Percentiles rank a stretch among this genome's conserved stretches.
phyloP scores from a whole-genome alignment of 2,113 vertebrate species.

The Labrus mixtus region DNA sequence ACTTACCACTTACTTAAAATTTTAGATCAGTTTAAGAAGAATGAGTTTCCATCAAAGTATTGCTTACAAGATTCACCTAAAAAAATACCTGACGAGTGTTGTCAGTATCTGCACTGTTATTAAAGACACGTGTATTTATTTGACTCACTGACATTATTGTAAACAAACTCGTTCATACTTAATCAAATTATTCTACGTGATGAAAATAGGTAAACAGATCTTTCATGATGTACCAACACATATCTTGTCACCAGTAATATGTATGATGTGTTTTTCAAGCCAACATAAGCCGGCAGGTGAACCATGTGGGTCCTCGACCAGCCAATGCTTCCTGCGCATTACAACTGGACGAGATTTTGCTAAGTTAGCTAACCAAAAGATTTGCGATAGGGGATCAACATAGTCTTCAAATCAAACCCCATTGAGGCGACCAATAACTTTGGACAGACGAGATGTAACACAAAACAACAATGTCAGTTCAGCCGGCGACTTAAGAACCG shows the following conservation, averaged over 20 bases:
- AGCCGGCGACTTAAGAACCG: constrained; percentile 3
- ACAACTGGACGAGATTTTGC: constrained; percentile 61
- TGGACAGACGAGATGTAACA: neutral
- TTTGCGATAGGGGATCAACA: neutral
- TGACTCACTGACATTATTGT: neutral
- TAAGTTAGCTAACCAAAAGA: constrained; percentile 35
- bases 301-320: constrained; percentile 67
- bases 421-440: accelerated
- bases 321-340: constrained; percentile 72
- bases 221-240: neutral
- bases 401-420: neutral
- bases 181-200: neutral
- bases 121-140: neutral
- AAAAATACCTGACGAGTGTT: too few relatives aligned
- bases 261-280: neutral
- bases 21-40: too few relatives aligned
- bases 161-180: neutral
- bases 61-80: too few relatives aligned
- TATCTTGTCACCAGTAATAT: neutral
- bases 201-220: neutral
- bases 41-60: too few relatives aligned
- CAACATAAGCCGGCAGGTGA: constrained; percentile 1
- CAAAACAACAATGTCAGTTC: neutral
- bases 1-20: too few relatives aligned
- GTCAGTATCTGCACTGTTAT: neutral